These are phyloP conservation scores for Agrotis exclamationis DNA, from an alignment of 2,888 invertebrate species.

Conservation along the genomic window DNA sequence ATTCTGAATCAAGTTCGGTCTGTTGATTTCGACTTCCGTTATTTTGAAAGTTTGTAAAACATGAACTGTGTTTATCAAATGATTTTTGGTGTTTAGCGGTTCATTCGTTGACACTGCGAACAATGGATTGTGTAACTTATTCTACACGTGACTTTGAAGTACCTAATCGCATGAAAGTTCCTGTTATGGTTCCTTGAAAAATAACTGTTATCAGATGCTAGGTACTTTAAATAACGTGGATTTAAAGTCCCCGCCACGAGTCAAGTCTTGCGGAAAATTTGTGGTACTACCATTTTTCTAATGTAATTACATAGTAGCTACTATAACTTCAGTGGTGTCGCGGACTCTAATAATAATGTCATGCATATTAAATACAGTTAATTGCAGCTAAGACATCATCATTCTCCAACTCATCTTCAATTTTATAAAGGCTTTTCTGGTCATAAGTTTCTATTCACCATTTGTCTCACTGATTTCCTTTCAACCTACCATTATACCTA, in stretches of 20 bases:
- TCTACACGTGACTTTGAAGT: constrained; percentile 54
- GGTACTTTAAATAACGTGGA: no score
- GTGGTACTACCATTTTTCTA: no score
- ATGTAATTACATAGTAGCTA: no score
- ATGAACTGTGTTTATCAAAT: constrained; percentile 64
- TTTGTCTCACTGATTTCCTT: neutral
- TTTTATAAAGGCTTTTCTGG: neutral
- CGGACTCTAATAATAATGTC: no score
- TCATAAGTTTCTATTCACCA: neutral
- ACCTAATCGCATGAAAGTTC: constrained; percentile 15
- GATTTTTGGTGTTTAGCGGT: constrained; percentile 52
- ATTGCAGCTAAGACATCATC: neutral
- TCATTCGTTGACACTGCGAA: constrained; percentile 53
- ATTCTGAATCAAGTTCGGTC: constrained; percentile 40
- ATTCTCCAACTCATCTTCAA: no score
- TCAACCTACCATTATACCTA: neutral
- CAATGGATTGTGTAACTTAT: constrained; percentile 66
- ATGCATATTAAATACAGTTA: neutral
- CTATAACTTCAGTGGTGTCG: no score
- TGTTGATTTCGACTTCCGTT: constrained; percentile 61
- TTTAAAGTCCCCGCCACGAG: no score
- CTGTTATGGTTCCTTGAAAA: constrained; percentile 25
- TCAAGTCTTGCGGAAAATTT: no score
- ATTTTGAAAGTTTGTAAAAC: constrained; percentile 71
- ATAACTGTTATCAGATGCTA: neutral